Evolutionary conservation across 2,888 invertebrate species (phyloP), one percentile per base, ranked within the genome.

Genomic region (Thereva nobilitata): DNA sequence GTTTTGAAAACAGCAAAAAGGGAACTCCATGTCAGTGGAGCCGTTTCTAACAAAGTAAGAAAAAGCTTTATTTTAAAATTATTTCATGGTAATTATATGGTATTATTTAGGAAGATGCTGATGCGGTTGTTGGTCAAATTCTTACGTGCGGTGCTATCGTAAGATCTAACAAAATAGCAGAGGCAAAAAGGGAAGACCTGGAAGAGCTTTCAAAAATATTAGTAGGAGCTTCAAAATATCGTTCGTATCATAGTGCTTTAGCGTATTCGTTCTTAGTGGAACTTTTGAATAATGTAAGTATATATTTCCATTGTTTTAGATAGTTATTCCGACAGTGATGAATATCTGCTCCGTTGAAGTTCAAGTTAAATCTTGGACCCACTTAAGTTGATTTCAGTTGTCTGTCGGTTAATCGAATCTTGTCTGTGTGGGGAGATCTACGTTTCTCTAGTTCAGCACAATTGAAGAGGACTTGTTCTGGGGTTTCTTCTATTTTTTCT

Each of bases 61-160:
- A 53, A 9, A 2, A n/a, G 3, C 49, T 7, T 3, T 49, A 49
- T 12, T 8, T 12, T 4, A 23, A 7, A 55, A 55, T 7, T 54
- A 41, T 12, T 42, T 6, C 38, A 6, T 10, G 23, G 9, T 10
- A n/a, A 10, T 47, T 47, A 47, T n/a, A 47, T n/a, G 12, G 3
- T 41, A 23, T 53, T 23, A 38, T 77, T 72, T 72, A 91, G 90
- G 91, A 91, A 83, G 86, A 87, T 74, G 89, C 87, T 44, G 90
- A 91, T 81, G 85, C 89, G 55, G 84, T 85, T 41, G 84, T 87
- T 34, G 92, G 92, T 0, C 86, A 87, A 75, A 86, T 92, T 69
- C 80, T 92, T 72, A 83, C 86, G 1, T 89, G 88, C 75, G 89
- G 89, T 34, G 88, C 91, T 3, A 75, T 90, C 41, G 84, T 91